Base-by-base conservation (phyloP, 2,797 vertebrate species). In the Graptemys geographica region DNA sequence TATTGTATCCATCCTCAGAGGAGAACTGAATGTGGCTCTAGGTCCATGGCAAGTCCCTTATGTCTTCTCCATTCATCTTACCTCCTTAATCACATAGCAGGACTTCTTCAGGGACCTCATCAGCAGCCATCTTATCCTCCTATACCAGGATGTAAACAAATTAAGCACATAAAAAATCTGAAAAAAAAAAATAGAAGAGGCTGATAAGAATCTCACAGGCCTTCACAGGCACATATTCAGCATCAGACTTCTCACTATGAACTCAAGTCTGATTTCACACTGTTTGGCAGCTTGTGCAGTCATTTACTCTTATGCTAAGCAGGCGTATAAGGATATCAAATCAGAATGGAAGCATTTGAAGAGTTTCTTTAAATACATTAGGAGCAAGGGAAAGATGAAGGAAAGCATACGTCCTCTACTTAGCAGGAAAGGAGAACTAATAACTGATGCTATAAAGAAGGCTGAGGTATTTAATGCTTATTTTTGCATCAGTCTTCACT, bases 121-220 rank as follows among this genome's bases (percentile, higher is more conserved):
- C 49, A 88, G 56, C 7, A 81, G 27, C 7, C 33, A 84, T 23
- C 41, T 49, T 86, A 33, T 83, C 55, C 76, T 53, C 41, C 27
- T 78, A 31, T 11, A 18, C 23, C 18, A 19, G 25, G 27, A 21
- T 83, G 12, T 80, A 93, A 86, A 76, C 3, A 76, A 92, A 28
- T 9, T 49, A 84, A 90, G 12, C 28, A 62, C 81, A 89, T 44
- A 0, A 1, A 81, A 84, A 89, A 49, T 2, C 15, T 0, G 1
- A 81, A 28, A 80, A 31, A 47, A 41, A 41, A 41, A 92, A 88
- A 88, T 52, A 31, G 74, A 78, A 52, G 92, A 79, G 23, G 81
- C 47, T 15, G 41, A 1, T 1, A 5, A 0, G 25, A 95, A 19
- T 1, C 2, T 25, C 65, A 69, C 31, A 18, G 41, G 85, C 83